Percentiles rank a stretch among this genome's conserved stretches.
Conservation (phyloP, 2,113 vertebrate species). For the Barnardius zonarius region DNA sequence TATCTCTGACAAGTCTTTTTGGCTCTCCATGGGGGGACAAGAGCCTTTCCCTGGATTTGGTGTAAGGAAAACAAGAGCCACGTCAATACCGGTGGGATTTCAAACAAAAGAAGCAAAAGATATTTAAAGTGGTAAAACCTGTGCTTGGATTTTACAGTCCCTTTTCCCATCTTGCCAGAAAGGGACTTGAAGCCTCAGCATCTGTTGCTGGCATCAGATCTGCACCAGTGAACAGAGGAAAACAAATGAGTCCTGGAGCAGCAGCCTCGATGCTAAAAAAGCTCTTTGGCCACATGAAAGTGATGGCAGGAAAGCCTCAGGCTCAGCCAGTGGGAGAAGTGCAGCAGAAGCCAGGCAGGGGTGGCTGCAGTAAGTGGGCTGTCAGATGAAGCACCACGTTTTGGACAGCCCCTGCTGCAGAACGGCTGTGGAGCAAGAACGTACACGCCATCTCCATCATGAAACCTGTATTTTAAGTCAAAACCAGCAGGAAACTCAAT, state of each 20-base stretch:
- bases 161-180: background rate
- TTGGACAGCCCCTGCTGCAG: background rate
- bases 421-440: background rate
- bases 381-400: background rate
- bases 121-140: background rate
- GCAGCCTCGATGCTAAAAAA: background rate
- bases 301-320: background rate
- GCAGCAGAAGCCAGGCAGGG: background rate
- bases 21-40: accelerated
- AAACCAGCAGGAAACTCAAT: background rate
- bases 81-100: background rate
- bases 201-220: background rate
- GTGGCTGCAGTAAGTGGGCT: accelerated
- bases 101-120: background rate
- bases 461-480: background rate
- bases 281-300: background rate
- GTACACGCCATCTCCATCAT: background rate
- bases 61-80: background rate
- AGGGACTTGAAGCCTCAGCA: background rate
- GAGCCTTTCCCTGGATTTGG: background rate
- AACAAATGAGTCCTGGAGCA: background rate
- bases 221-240: background rate
- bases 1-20: background rate
- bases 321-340: background rate
- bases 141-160: background rate